Percentiles rank a stretch among this genome's conserved stretches.
These are phyloP conservation scores for Anarrhichthys ocellatus DNA, from an alignment of 2,113 vertebrate genomes.

Conservation along the genomic window DNA sequence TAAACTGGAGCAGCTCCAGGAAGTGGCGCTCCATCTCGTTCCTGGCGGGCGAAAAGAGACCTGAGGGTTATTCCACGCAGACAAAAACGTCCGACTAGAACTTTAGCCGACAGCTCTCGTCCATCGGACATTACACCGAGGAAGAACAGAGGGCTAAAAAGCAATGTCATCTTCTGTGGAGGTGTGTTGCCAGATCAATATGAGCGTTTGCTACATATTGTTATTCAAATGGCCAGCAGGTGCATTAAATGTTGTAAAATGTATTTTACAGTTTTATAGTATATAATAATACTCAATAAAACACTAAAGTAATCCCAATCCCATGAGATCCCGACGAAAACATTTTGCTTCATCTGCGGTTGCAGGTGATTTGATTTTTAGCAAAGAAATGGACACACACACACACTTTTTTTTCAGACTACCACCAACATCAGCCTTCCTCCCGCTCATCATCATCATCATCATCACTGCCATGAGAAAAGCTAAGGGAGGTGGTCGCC, in stretches of 20 bases:
- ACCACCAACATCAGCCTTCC: slow-evolving; percentile 51
- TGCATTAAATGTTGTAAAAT: too few species aligned
- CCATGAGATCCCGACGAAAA: neutral
- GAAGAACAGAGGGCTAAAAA: neutral
- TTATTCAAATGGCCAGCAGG: neutral
- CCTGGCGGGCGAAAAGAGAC: slow-evolving; percentile 77
- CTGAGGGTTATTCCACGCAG: neutral
- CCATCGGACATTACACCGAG: neutral
- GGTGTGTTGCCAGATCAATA: neutral
- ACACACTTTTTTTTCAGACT: slow-evolving; percentile 25
- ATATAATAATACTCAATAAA: neutral
- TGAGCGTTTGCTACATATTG: neutral
- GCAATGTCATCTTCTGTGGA: neutral
- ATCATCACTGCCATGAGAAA: slow-evolving; percentile 53
- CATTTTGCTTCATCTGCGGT: neutral
- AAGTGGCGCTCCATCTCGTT: slow-evolving; percentile 98
- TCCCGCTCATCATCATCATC: slow-evolving; percentile 40
- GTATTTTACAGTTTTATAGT: too few species aligned
- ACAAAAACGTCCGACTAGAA: neutral
- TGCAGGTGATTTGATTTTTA: neutral
- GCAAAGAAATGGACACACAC: neutral
- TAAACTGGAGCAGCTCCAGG: slow-evolving; percentile 97
- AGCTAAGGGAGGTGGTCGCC: slow-evolving; percentile 80
- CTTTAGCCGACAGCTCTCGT: too few species aligned
- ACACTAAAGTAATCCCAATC: neutral